Percentiles rank a stretch among this genome's conserved stretches.
Evolutionary conservation across 92 coral and sea anemone species (phyloP).

Genomic region (Paramuricea clavata): DNA sequence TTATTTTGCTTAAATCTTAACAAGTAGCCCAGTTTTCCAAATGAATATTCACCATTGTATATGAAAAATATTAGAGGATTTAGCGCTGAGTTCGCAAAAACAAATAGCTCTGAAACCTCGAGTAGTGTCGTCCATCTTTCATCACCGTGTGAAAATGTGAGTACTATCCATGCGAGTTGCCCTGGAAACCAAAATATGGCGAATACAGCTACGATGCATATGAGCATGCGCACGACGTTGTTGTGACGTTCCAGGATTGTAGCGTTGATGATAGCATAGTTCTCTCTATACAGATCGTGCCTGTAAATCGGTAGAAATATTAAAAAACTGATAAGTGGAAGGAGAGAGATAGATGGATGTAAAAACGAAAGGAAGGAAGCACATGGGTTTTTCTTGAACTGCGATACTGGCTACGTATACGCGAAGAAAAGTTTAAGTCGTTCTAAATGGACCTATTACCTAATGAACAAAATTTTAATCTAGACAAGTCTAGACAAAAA

Average conservation of each 20-base stretch:
- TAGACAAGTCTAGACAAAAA: no score
- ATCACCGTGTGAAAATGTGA: constrained; percentile 1
- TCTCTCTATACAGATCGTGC: constrained; percentile 18
- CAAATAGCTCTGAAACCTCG: neutral
- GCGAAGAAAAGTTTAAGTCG: no score
- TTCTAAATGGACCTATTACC: no score
- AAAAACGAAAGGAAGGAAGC: no score
- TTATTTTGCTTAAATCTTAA: neutral
- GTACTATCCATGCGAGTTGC: constrained; percentile 25
- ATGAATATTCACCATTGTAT: constrained; percentile 23
- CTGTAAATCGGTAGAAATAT: neutral
- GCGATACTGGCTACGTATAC: no score
- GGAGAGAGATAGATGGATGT: no score
- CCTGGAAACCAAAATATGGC: constrained; percentile 41
- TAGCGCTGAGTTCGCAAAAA: constrained; percentile 23
- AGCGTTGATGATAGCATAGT: constrained; percentile 27
- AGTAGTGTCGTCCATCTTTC: constrained; percentile 7
- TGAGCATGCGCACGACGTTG: constrained; percentile 45
- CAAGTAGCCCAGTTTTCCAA: neutral
- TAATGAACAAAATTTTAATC: no score
- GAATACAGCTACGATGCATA: constrained; percentile 17
- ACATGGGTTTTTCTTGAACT: no score
- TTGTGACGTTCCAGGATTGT: constrained; percentile 19
- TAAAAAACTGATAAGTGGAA: no score
- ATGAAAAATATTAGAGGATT: constrained; percentile 19